Conservation (phyloP, 2,888 invertebrate genomes). For the Pyrrhia umbra region DNA sequence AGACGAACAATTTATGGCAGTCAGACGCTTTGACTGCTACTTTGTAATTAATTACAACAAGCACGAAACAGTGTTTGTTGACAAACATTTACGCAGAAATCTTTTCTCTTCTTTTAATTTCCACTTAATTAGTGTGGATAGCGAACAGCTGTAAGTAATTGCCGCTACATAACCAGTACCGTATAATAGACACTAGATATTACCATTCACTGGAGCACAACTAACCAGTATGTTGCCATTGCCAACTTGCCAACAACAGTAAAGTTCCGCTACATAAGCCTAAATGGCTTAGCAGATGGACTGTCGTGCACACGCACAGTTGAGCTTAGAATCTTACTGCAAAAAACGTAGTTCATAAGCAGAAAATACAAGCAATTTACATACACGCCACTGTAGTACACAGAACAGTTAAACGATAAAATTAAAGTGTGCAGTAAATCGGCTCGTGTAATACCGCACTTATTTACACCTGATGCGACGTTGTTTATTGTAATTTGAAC, state of each 20-base stretch:
- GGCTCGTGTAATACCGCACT: slow-evolving; percentile 48
- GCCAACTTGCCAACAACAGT: slow-evolving; percentile 45
- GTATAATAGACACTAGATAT: slow-evolving; percentile 40
- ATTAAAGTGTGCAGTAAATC: slow-evolving; percentile 49
- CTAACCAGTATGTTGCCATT: slow-evolving; percentile 33
- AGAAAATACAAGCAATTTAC: slow-evolving; percentile 32
- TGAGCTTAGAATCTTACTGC: slow-evolving; percentile 11
- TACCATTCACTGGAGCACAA: slow-evolving; percentile 50
- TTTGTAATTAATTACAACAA: neutral
- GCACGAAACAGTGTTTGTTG: neutral
- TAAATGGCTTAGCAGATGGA: slow-evolving; percentile 32
- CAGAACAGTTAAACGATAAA: slow-evolving; percentile 51
- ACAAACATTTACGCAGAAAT: neutral
- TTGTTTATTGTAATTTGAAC: slow-evolving; percentile 8
- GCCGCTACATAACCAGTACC: slow-evolving; percentile 26
- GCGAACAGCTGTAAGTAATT: slow-evolving; percentile 30
- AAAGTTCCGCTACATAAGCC: slow-evolving; percentile 47
- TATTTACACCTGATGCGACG: slow-evolving; percentile 33
- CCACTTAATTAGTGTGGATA: slow-evolving; percentile 1
- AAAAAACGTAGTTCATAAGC: slow-evolving; percentile 30
- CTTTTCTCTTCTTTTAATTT: slow-evolving; percentile 2
- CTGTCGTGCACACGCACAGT: slow-evolving; percentile 41
- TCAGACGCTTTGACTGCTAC: neutral
- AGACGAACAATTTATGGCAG: slow-evolving; percentile 22
- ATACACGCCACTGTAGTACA: slow-evolving; percentile 43